Percentiles rank a stretch among this genome's conserved stretches.
phyloP scores from a whole-genome alignment of 2,113 vertebrate species.

The Talpa occidentalis region DNA sequence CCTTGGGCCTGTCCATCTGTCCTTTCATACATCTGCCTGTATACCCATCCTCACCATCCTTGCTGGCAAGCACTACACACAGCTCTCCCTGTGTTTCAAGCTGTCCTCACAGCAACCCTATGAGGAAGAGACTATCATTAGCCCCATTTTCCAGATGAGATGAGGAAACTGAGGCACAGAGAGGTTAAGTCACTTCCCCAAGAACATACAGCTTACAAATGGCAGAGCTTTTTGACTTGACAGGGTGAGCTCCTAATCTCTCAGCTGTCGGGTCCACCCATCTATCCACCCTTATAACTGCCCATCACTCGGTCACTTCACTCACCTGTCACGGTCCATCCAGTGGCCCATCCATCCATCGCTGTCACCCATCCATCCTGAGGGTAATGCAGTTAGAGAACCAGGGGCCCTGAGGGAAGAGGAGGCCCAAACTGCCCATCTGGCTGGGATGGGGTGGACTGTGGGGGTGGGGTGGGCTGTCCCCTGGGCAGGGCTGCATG shows the following conservation, averaged over 20 bases:
- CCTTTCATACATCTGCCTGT: background rate
- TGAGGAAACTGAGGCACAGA: background rate
- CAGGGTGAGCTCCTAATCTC: background rate
- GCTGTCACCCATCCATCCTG: conserved; percentile 69
- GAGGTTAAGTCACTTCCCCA: background rate
- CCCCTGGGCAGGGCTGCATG: background rate
- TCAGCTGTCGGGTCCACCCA: background rate
- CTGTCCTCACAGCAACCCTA: background rate
- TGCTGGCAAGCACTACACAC: no score
- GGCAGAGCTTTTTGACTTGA: no score
- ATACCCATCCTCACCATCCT: fast-evolving
- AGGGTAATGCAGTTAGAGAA: conserved; percentile 77
- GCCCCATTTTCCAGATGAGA: background rate
- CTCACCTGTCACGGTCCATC: conserved; percentile 46
- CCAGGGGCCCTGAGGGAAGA: conserved; percentile 44
- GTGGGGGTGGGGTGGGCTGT: conserved; percentile 10
- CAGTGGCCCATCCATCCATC: conserved; percentile 40
- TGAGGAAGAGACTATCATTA: no score
- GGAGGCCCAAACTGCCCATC: conserved; percentile 67
- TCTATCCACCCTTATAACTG: background rate
- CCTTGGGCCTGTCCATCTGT: background rate
- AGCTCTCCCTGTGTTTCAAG: background rate
- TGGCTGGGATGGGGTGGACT: background rate
- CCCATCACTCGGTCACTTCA: background rate
- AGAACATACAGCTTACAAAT: background rate